Evolutionary conservation across 2,113 vertebrate species (phyloP).

Genomic region (Propithecus coquereli): DNA sequence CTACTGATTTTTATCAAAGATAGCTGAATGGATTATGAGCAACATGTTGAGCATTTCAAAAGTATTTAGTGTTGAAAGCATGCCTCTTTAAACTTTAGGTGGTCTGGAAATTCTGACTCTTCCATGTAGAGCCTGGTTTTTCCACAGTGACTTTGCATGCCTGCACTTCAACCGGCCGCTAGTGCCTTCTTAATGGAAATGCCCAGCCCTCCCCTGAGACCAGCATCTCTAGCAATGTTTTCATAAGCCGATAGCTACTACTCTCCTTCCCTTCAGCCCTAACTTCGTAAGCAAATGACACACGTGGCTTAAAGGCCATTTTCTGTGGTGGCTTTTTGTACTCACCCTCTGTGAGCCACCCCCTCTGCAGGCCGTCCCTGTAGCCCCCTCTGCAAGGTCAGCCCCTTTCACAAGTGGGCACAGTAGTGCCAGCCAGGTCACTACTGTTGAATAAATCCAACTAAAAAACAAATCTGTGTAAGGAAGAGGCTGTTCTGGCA

Average conservation of each 20-base stretch:
- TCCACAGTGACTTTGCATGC: background rate
- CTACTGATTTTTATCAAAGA: background rate
- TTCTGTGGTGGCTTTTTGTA: background rate
- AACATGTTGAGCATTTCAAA: background rate
- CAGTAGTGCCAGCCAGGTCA: background rate
- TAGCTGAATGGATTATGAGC: background rate
- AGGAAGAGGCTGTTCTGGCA: background rate
- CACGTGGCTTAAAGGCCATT: background rate
- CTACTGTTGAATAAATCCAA: background rate
- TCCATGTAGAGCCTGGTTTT: background rate
- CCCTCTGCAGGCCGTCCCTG: background rate
- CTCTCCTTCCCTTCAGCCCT: background rate
- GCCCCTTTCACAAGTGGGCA: background rate
- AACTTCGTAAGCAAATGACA: background rate
- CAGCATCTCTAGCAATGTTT: background rate
- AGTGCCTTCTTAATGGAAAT: background rate
- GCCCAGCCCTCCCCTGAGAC: background rate
- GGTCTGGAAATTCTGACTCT: background rate
- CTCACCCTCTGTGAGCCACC: background rate
- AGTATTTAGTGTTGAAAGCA: background rate
- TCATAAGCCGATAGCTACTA: background rate
- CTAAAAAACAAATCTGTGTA: background rate
- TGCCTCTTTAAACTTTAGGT: background rate
- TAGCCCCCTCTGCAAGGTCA: background rate
- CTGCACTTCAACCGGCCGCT: background rate